Percentiles rank a stretch among this genome's conserved stretches.
Conservation (phyloP, 2,113 vertebrate species). For the Podocnemis expansa region DNA sequence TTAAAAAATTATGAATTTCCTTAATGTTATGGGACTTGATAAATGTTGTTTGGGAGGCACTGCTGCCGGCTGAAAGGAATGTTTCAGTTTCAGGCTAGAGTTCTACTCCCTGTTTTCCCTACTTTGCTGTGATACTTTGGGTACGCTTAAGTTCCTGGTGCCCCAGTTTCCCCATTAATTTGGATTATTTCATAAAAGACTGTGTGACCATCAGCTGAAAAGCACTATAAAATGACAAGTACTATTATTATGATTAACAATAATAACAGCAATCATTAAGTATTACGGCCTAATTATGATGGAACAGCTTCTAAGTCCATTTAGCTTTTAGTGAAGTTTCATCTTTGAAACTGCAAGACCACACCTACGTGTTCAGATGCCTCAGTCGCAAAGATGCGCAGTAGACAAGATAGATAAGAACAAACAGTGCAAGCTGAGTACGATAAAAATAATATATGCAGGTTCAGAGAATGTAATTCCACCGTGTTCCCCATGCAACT, state of each 20-base stretch:
- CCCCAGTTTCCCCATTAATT: background rate
- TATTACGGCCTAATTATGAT: background rate
- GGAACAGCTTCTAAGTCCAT: background rate
- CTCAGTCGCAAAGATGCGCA: background rate
- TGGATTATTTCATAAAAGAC: conserved; percentile 1
- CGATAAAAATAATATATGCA: background rate
- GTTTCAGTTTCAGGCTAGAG: background rate
- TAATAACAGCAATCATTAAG: background rate
- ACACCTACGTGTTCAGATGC: background rate
- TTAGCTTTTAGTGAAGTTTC: background rate
- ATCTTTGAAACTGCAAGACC: background rate
- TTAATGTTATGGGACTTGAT: background rate
- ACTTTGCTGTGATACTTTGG: background rate
- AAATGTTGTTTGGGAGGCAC: background rate
- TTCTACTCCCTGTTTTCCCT: background rate
- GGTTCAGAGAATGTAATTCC: background rate
- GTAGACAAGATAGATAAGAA: background rate
- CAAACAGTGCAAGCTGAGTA: background rate
- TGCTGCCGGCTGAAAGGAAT: background rate
- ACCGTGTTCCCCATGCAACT: background rate
- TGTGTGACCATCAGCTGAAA: conserved; percentile 14
- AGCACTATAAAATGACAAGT: background rate
- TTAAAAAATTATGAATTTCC: background rate
- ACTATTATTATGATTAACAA: background rate
- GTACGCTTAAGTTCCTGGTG: background rate